Conservation (phyloP, 2,113 vertebrate species). For the Euleptes europaea region DNA sequence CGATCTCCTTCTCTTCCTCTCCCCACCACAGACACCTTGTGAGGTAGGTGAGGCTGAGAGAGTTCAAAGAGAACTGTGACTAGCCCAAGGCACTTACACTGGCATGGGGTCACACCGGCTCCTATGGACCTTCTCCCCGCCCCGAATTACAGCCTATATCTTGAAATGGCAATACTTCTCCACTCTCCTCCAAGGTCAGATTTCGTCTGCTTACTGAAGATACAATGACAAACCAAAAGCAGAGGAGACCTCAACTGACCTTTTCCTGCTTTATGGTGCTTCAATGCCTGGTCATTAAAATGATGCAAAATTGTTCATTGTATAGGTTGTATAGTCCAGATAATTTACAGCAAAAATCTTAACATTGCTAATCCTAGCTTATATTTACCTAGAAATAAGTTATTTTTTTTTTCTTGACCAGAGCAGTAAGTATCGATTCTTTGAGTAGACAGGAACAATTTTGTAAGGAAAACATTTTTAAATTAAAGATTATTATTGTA, state of each 20-base stretch:
- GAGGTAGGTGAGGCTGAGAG: too few species aligned
- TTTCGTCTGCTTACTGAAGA: not conserved
- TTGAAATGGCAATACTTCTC: not conserved
- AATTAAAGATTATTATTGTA: not conserved
- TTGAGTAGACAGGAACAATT: not conserved
- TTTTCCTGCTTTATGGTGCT: not conserved
- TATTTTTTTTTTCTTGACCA: not conserved
- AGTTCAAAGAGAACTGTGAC: too few species aligned
- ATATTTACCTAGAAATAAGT: not conserved
- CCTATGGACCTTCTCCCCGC: too few species aligned
- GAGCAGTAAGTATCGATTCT: not conserved
- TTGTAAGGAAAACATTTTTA: not conserved
- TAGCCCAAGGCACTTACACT: too few species aligned
- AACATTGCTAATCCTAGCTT: not conserved
- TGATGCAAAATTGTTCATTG: not conserved
- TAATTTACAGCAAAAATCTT: not conserved
- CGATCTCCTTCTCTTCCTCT: too few species aligned
- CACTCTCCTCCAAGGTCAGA: not conserved
- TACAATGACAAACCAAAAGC: not conserved
- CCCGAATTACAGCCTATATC: too few species aligned
- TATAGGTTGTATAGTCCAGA: not conserved
- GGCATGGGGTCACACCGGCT: too few species aligned
- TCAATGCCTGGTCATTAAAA: not conserved
- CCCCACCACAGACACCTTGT: too few species aligned
- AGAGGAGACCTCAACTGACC: not conserved